Base-by-base conservation (phyloP, 1,140 invertebrate species). In the Meloidogyne floridensis region DNA sequence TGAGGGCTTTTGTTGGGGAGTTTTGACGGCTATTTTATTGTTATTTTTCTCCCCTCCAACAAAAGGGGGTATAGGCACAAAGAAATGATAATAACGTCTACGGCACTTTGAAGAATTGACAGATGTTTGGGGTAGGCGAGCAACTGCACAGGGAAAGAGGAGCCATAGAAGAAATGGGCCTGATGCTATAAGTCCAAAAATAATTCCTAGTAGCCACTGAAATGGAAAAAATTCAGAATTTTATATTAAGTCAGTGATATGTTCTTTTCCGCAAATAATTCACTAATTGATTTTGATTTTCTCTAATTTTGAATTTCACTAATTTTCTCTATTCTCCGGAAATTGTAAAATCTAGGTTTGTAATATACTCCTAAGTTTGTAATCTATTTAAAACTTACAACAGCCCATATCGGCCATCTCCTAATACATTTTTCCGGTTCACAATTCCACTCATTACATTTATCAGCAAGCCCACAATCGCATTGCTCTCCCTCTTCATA, bases 361-460 rank as follows among this genome's bases (percentile, higher is more conserved):
- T n/a, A n/a, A n/a, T n/a, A n/a, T n/a, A n/a, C n/a, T n/a, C n/a
- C n/a, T n/a, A n/a, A 32, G 32, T 32, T 32, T 32, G 32, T 32
- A 32, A 32, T 32, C 1, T 32, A 75, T 59, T 32, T 15, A 80
- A n/a, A 43, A 15, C 82, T 65, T 75, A 85, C 84, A 65, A 85
- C 32, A 6, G 53, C 80, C 85, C 85, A 87, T n/a, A 81, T 0
- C 1, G 75, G 76, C 51, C 86, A 72, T 8, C 15, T 18, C 0
- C 80, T 65, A 56, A 18, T 78, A 70, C 84, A 85, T 10, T 70
- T 84, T 15, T 72, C 32, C 10, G 84, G 53, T 53, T 87, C 83
- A 70, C 84, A 85, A 71, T 85, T 85, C 82, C 87, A 80, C 7
- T 69, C 82, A 20, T 18, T 51, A 70, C 84, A 85, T 32, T 59